A percentile compares a stretch with the other conserved stretches of the same genome.
Evolutionary conservation across 37 sponge, comb jelly and placozoan species (phyloP).

Genomic region (Bolinopsis microptera): DNA sequence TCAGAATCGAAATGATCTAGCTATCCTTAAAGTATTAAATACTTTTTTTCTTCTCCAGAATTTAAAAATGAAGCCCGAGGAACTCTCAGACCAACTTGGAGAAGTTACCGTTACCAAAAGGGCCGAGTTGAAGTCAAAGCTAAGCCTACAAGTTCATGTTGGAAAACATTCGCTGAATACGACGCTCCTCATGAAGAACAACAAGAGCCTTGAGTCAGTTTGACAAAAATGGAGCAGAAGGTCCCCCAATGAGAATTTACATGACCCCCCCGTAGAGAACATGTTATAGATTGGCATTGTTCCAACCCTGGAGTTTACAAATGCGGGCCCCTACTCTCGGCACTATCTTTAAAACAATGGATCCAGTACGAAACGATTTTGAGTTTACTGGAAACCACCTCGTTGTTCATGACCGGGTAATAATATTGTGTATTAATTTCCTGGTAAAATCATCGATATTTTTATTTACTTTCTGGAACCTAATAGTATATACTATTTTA

Average conservation of each 20-base stretch:
- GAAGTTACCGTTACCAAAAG: slow-evolving; percentile 35
- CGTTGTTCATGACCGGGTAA: slow-evolving; percentile 80
- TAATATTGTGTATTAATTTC: too few species aligned
- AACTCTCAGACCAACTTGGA: slow-evolving; percentile 37
- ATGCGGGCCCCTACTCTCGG: slow-evolving; percentile 84
- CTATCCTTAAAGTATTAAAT: too few species aligned
- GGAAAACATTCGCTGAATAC: slow-evolving; percentile 66
- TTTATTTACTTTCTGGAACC: too few species aligned
- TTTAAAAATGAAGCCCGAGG: slow-evolving; percentile 59
- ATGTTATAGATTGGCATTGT: slow-evolving; percentile 98
- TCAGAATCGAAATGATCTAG: too few species aligned
- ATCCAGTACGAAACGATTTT: slow-evolving; percentile 99
- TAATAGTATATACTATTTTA: too few species aligned
- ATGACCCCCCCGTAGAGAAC: slow-evolving; percentile 85
- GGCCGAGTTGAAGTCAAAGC: slow-evolving; percentile 15
- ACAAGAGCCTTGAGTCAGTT: slow-evolving; percentile 76
- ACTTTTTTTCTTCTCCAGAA: slow-evolving; percentile 6
- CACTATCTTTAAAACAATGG: slow-evolving; percentile 94
- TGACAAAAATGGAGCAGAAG: slow-evolving; percentile 75
- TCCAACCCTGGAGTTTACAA: slow-evolving; percentile 99
- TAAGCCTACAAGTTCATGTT: slow-evolving; percentile 49
- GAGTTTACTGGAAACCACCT: slow-evolving; percentile 94
- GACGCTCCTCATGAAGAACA: slow-evolving; percentile 75
- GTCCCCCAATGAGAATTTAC: slow-evolving; percentile 82
- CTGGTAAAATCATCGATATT: too few species aligned